phyloP scores from a whole-genome alignment of 2,113 vertebrate genomes.

The Nettapus auritus region DNA sequence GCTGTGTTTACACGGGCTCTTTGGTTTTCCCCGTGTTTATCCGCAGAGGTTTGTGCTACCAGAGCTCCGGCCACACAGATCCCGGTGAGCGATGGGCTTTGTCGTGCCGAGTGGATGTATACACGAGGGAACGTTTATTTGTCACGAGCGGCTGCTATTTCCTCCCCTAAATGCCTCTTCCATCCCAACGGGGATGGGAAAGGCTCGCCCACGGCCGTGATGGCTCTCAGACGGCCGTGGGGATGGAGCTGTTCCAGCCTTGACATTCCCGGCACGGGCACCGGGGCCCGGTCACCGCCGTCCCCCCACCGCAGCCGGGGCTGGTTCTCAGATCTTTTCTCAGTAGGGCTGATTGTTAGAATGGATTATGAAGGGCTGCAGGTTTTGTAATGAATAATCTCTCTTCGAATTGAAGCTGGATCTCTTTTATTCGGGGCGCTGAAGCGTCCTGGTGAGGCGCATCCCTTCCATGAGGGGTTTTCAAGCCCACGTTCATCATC shows the following conservation, averaged over 20 bases:
- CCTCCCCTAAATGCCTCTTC: not conserved
- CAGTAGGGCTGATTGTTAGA: too few relatives aligned
- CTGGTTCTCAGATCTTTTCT: too few relatives aligned
- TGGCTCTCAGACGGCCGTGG: not conserved
- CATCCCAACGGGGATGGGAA: not conserved
- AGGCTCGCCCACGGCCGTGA: not conserved
- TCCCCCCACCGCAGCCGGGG: not conserved
- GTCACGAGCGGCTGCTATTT: constrained; percentile 20
- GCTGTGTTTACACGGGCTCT: constrained; percentile 21
- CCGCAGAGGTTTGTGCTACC: not conserved
- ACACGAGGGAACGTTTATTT: not conserved
- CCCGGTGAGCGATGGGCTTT: not conserved
- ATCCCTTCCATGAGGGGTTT: not conserved
- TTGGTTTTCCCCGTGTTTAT: constrained; percentile 39
- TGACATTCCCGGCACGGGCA: not conserved
- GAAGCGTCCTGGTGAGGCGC: not conserved
- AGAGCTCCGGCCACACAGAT: not conserved
- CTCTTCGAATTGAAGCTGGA: not conserved
- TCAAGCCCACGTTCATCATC: not conserved
- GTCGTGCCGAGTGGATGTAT: not conserved
- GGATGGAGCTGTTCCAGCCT: not conserved
- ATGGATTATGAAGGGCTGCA: not conserved
- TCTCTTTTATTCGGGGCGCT: not conserved
- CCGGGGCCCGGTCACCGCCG: not conserved
- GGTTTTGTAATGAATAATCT: not conserved